Evolutionary conservation across 2,888 invertebrate species (phyloP).

Genomic region (Parelbella ahira): DNA sequence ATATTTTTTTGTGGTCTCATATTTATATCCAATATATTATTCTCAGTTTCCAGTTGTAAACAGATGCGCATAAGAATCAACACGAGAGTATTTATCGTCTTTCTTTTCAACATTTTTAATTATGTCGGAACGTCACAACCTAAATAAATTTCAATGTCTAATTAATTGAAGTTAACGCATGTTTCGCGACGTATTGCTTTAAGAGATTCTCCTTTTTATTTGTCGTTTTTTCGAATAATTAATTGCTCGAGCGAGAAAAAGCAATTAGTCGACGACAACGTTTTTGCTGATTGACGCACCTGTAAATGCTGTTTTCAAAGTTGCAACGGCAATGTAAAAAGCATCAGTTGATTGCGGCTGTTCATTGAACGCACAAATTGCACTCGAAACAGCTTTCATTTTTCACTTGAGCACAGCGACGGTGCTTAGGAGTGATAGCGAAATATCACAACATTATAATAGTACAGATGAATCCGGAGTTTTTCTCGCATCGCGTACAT

Average conservation of each 20-base stretch:
- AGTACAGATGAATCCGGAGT: constrained; percentile 17
- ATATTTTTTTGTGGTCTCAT: not conserved
- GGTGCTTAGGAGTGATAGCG: constrained; percentile 14
- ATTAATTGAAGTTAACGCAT: constrained; percentile 16
- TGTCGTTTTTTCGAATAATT: no score
- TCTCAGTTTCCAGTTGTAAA: constrained; percentile 6
- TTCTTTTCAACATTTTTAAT: constrained; percentile 11
- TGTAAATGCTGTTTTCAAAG: no score
- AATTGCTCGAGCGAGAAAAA: constrained; percentile 11
- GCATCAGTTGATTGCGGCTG: no score
- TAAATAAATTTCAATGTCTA: constrained; percentile 11
- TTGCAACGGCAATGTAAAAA: no score
- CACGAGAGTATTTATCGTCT: no score
- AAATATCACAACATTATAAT: constrained; percentile 16
- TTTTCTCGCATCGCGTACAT: constrained; percentile 18
- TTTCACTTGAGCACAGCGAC: constrained; percentile 10
- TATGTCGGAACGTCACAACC: constrained; percentile 10
- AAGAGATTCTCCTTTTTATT: constrained; percentile 2
- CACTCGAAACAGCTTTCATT: constrained; percentile 17
- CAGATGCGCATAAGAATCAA: not conserved
- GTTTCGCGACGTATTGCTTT: constrained; percentile 6
- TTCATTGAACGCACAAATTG: constrained; percentile 19
- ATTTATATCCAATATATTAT: not conserved
- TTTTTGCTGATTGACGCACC: no score
- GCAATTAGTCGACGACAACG: no score